Evolutionary conservation across 1,140 invertebrate species (phyloP), one percentile per base, ranked within the genome.

Genomic region (Heliconius hewitsoni): DNA sequence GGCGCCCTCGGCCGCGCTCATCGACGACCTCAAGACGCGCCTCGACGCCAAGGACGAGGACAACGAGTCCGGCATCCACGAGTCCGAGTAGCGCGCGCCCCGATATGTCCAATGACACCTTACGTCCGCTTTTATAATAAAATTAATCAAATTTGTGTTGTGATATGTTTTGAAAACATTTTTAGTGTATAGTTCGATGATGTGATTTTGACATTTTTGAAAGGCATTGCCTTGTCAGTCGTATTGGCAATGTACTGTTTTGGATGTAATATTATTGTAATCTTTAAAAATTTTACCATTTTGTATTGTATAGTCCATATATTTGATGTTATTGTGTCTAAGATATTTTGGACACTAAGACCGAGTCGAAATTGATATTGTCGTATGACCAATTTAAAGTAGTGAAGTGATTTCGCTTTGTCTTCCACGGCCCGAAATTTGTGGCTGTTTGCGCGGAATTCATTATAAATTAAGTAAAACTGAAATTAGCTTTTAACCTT

Each of bases 1-100:
- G 83, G 87, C 88, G 79, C 42, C 42, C 1, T 81, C 90, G 77
- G 90, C 91, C 79, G 90, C 87, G 78, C 88, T 93, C 84, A 87
- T 94, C 76, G 90, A 92, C 85, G 92, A 93, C 84, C 91, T 93
- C 82, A 91, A 90, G 86, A 92, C 90, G 60, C 85, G 90, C 19
- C 88, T 94, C 82, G 89, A 90, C 83, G 87, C 84, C 76, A 93
- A 94, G 86, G 91, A 94, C 82, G 91, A 92, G 80, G 93, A 94
- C 83, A 90, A 90, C 86, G 93, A 94, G 86, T 93, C 91, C 70
- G 93, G 91, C 81, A 93, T 94, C 73, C 91, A 93, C 84, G 93
- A 93, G 81, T 82, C 92, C 78, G 91, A 94, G 83, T 94, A 90
- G 71, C 50, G 37, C 30, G 8, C 57, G 9, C 55, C 2, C 39